Conservation (phyloP, 2,797 vertebrate genomes). For the Manis pentadactyla region DNA sequence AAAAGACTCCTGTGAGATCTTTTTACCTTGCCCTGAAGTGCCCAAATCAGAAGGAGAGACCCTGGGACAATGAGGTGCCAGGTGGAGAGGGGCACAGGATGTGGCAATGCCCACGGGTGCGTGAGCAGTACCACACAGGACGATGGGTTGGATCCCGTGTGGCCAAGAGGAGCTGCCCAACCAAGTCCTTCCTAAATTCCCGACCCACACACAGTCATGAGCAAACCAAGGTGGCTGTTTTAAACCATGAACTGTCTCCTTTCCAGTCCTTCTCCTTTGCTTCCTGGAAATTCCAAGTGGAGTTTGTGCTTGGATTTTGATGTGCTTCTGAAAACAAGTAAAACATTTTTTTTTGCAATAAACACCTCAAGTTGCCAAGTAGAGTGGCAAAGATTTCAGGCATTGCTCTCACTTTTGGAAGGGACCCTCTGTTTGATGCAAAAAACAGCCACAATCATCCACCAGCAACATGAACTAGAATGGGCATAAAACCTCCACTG, state of each 20-base stretch:
- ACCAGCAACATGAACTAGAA: background rate
- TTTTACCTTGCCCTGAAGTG: background rate
- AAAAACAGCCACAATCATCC: background rate
- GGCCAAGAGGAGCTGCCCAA: background rate
- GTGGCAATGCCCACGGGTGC: accelerated
- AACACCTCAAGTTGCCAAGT: background rate
- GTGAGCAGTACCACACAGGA: no score
- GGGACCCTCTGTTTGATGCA: background rate
- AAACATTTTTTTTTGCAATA: background rate
- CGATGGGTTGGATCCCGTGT: background rate
- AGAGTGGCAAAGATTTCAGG: background rate
- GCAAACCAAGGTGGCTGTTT: background rate
- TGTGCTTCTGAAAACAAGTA: background rate
- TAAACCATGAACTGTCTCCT: background rate
- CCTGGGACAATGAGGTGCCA: background rate
- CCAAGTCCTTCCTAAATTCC: background rate
- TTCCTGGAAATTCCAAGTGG: constrained; percentile 15
- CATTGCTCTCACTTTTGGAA: background rate
- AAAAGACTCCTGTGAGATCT: background rate
- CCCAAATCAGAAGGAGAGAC: background rate
- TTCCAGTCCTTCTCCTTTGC: background rate
- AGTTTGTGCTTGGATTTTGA: background rate
- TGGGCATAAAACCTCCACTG: background rate
- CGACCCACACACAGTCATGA: background rate
- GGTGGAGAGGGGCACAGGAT: background rate